A percentile compares a stretch with the other conserved stretches of the same genome.
Conservation (phyloP, 1,140 invertebrate genomes). For the Ceratitis capitata region DNA sequence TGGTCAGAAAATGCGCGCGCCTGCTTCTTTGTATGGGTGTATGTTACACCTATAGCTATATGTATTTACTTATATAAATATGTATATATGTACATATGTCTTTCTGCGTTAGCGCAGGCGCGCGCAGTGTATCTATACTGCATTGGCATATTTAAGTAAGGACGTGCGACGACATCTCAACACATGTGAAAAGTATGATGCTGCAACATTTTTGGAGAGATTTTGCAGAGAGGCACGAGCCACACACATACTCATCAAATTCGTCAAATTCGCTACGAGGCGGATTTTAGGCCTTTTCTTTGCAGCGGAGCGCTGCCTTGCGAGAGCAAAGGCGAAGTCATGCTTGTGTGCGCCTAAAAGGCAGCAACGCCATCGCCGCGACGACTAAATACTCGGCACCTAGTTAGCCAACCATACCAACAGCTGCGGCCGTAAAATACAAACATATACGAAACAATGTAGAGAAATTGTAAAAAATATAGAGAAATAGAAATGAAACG, state of each 20-base stretch:
- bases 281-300: no score
- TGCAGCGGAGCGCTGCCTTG: neutral
- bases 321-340: neutral
- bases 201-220: constrained; percentile 35
- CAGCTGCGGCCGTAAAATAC: neutral
- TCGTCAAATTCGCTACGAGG: no score
- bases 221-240: neutral
- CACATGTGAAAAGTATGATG: constrained; percentile 18
- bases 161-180: neutral
- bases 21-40: neutral
- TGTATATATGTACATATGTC: no score
- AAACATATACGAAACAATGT: constrained; percentile 24
- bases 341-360: constrained; percentile 31
- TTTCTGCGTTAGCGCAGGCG: neutral
- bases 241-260: no score
- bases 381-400: neutral
- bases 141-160: neutral
- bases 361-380: neutral
- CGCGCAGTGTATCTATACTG: constrained; percentile 35
- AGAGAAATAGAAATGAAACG: constrained; percentile 37
- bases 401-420: neutral
- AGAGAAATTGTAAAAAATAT: constrained; percentile 38
- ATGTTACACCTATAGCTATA: neutral
- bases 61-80: neutral
- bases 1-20: constrained; percentile 35